Conservation (phyloP, 2,888 invertebrate species). For the Hirtodrosophila histrioides region DNA sequence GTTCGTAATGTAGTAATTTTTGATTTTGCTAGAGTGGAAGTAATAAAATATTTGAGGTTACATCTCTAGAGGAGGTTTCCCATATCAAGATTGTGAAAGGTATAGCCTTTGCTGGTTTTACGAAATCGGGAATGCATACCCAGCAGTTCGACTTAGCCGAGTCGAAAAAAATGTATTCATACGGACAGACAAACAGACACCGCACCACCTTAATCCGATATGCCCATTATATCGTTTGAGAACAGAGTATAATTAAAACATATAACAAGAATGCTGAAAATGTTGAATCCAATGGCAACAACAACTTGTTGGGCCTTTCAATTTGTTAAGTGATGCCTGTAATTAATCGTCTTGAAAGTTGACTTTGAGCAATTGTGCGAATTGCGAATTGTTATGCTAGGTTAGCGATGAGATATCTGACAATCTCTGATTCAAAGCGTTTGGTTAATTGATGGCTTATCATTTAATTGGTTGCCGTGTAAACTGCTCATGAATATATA, state of each 20-base stretch:
- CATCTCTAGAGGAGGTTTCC: too few species aligned
- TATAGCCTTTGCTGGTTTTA: too few species aligned
- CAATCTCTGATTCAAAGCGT: background rate
- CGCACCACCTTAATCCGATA: too few species aligned
- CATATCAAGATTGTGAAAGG: too few species aligned
- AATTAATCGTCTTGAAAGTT: constrained; percentile 53
- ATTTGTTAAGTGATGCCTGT: constrained; percentile 28
- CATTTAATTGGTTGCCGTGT: constrained; percentile 49
- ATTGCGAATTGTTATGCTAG: constrained; percentile 16
- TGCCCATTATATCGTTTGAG: too few species aligned
- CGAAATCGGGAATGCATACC: too few species aligned
- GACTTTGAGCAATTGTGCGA: constrained; percentile 66
- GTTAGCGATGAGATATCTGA: constrained; percentile 5
- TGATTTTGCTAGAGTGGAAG: too few species aligned
- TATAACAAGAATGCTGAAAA: constrained; percentile 9
- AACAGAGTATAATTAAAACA: background rate
- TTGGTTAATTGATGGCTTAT: constrained; percentile 30
- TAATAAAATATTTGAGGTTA: too few species aligned
- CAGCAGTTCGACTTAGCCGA: too few species aligned
- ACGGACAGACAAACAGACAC: too few species aligned
- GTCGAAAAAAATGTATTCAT: too few species aligned
- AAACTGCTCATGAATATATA: constrained; percentile 37
- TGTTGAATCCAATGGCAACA: constrained; percentile 2
- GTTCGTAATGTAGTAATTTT: too few species aligned
- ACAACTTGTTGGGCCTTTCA: constrained; percentile 24